Conservation (phyloP, 2,797 vertebrate species). For the Gymnodraco acuticeps region DNA sequence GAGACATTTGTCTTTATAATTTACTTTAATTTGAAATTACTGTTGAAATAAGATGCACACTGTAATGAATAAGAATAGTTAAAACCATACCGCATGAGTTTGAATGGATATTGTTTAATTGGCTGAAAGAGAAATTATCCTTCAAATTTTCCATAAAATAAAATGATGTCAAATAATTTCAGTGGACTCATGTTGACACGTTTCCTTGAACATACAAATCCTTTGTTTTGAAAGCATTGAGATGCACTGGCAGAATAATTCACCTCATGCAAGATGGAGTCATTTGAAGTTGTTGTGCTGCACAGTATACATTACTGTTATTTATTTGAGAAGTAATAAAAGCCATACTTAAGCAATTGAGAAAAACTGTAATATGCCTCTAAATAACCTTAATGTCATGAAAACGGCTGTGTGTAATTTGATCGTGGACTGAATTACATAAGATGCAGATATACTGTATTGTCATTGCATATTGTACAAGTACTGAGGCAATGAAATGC, state of each 20-base stretch:
- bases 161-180: not conserved
- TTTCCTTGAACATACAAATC: not conserved
- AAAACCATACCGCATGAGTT: not conserved
- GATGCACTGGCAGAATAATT: slow-evolving; percentile 5
- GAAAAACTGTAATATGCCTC: not conserved
- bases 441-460: not conserved
- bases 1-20: not conserved
- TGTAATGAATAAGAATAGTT: not conserved
- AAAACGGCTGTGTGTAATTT: not conserved
- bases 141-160: not conserved
- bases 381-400: not conserved
- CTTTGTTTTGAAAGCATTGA: not conserved
- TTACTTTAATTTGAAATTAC: not conserved
- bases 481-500: not conserved
- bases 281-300: not conserved
- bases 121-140: slow-evolving; percentile 9
- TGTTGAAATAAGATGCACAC: not conserved
- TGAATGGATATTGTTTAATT: not conserved
- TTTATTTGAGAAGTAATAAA: not conserved
- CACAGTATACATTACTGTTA: not conserved
- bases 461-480: not conserved
- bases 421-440: not conserved
- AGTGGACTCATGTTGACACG: not conserved
- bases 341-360: not conserved
- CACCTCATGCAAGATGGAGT: not conserved